Base-by-base conservation (phyloP, 2,113 vertebrate genomes). In the Hemibagrus wyckioides region DNA sequence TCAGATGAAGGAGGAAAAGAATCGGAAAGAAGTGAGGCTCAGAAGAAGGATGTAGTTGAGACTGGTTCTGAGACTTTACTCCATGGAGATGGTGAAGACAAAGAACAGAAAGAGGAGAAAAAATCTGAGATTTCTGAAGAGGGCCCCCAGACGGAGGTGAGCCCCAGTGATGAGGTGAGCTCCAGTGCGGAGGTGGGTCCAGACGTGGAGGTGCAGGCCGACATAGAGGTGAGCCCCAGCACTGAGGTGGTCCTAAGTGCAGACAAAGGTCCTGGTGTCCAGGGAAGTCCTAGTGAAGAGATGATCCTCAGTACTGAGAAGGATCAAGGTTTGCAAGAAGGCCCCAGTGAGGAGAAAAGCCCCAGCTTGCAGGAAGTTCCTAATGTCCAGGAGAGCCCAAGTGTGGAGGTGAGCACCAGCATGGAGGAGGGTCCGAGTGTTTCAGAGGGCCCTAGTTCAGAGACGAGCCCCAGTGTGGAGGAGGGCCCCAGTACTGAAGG, bases 21-120 rank as follows among this genome's bases (percentile, higher is more conserved):
- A 9, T n/a, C 39, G 1, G 61, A 61, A 48, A 28, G 59, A 39
- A 57, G 50, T 52, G 83, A 82, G 19, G 28, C 41, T 76, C 39
- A 48, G 17, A n/a, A 76, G 48, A 84, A 84, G 56, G 30, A 80
- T 30, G 39, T 77, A 19, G 50, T 19, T 2, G 87, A 91, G 54
- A 48, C 14, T 0, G 54, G 88, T 69, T 76, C 89, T 7, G 95
- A 96, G 88, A 59, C 91, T 19, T 71, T 56, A 15, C 65, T 56
- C 33, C 21, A 44, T 86, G 93, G 36, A 91, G 86, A 75, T 23
- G 52, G 36, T 59, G 57, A 83, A n/a, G 30, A 36, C 7, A 52
- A 85, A 61, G 48, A 83, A 23, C n/a, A 36, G 9, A 48, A 85
- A 56, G 75, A 85, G 23, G 87, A 87, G 25, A 75, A 6, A 23